Percentiles rank a stretch among this genome's conserved stretches.
phyloP scores from a whole-genome alignment of 2,888 invertebrate genomes.

The Trachelus stipa region DNA sequence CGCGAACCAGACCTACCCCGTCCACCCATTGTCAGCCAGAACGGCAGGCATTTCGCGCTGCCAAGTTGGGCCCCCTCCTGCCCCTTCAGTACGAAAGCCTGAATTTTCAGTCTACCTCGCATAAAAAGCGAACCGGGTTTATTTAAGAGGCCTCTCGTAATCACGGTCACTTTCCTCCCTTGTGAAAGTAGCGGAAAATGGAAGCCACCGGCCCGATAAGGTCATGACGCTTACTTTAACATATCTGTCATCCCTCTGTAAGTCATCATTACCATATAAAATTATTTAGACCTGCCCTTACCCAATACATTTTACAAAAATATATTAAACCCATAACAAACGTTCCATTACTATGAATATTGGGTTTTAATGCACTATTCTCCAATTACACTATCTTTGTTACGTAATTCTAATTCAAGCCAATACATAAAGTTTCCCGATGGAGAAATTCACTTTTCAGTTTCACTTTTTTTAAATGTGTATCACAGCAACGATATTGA shows the following conservation, averaged over 20 bases:
- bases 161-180: slow-evolving; percentile 9
- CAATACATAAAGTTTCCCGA: too few species aligned
- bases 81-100: slow-evolving; percentile 1
- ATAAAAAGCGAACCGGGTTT: slow-evolving; percentile 13
- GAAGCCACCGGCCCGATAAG: not conserved
- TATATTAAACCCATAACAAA: not conserved
- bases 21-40: not conserved
- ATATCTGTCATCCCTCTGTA: not conserved
- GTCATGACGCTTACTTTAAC: not conserved
- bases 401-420: too few species aligned
- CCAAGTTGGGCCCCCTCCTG: slow-evolving; percentile 11
- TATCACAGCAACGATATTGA: not conserved
- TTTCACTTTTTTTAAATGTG: not conserved
- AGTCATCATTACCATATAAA: not conserved
- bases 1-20: not conserved
- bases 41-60: slow-evolving; percentile 6
- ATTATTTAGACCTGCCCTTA: not conserved
- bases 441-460: not conserved
- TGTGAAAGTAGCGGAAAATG: not conserved
- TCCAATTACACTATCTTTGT: not conserved
- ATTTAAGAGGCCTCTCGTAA: slow-evolving; percentile 20
- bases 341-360: not conserved
- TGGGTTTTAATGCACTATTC: not conserved
- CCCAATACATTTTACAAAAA: not conserved
- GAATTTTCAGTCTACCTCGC: slow-evolving; percentile 8